Percentiles rank a stretch among this genome's conserved stretches.
phyloP scores from a whole-genome alignment of 2,113 vertebrate genomes.

The Pomatostomus ruficeps region DNA sequence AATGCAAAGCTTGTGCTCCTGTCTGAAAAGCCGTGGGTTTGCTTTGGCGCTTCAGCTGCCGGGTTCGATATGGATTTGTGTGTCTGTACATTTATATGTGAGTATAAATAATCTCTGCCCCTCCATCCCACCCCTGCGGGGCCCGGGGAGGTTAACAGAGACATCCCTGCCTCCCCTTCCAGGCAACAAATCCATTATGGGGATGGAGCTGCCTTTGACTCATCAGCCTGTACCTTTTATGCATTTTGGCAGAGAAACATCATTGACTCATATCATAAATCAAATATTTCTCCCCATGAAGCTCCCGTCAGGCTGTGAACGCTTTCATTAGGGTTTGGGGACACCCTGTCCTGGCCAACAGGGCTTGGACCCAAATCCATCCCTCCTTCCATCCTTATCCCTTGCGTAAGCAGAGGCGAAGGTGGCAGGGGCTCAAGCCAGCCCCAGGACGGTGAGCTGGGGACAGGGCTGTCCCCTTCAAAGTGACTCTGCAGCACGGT shows the following conservation, averaged over 20 bases:
- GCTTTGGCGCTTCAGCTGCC: neutral
- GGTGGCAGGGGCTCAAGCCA: neutral
- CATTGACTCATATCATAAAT: slow-evolving; percentile 41
- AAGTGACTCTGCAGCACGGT: rapidly evolving
- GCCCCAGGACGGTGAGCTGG: rapidly evolving
- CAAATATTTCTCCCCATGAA: neutral
- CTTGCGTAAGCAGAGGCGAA: neutral
- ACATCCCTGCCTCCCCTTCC: neutral
- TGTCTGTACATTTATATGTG: rapidly evolving
- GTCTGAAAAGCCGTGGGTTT: neutral
- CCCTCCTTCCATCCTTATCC: neutral
- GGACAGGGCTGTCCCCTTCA: neutral
- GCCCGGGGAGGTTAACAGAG: neutral
- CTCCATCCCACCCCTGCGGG: neutral
- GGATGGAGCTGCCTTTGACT: slow-evolving; percentile 33
- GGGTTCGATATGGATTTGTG: neutral
- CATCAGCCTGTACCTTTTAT: slow-evolving; percentile 2
- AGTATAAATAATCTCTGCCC: neutral
- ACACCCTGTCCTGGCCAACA: neutral
- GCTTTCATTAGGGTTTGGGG: neutral
- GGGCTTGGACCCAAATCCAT: neutral
- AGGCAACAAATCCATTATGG: neutral
- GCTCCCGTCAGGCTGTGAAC: neutral
- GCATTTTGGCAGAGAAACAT: slow-evolving; percentile 21
- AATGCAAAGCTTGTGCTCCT: neutral